A percentile compares a stretch with the other conserved stretches of the same genome.
Conservation (phyloP, 2,888 invertebrate genomes). For the Abrostola tripartita region DNA sequence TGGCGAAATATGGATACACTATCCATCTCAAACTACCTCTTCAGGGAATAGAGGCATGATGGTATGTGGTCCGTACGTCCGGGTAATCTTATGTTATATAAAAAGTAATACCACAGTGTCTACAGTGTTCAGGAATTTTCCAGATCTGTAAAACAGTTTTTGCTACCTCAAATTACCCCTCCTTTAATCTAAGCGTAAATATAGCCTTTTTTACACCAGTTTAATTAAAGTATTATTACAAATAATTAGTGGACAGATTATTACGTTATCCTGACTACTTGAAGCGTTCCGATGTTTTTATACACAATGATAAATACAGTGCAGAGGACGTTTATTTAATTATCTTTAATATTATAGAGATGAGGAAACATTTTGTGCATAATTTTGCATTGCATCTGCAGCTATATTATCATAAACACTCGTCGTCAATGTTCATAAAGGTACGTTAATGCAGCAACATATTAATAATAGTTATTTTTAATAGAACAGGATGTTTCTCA, state of each 20-base stretch:
- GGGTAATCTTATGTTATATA: no score
- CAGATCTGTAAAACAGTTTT: no score
- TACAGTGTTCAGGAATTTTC: not conserved
- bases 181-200: no score
- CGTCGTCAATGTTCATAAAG: slow-evolving; percentile 2
- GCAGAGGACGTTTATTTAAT: slow-evolving; percentile 11
- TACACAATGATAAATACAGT: slow-evolving; percentile 14
- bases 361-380: slow-evolving; percentile 31
- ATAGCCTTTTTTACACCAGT: slow-evolving; percentile 14
- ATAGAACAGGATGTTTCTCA: slow-evolving; percentile 11
- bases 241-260: slow-evolving; percentile 9
- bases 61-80: no score
- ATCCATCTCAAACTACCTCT: no score
- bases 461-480: slow-evolving; percentile 15
- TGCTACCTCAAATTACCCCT: not conserved
- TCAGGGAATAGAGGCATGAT: no score
- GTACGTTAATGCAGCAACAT: slow-evolving; percentile 15
- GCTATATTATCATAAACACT: slow-evolving; percentile 22
- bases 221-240: slow-evolving; percentile 24
- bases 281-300: slow-evolving; percentile 7
- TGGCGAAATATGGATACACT: no score
- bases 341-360: slow-evolving; percentile 19
- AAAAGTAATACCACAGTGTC: no score
- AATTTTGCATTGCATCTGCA: slow-evolving; percentile 7
- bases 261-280: slow-evolving; percentile 5